Conservation (phyloP, 2,113 vertebrate genomes). For the Aegotheles bennettii region DNA sequence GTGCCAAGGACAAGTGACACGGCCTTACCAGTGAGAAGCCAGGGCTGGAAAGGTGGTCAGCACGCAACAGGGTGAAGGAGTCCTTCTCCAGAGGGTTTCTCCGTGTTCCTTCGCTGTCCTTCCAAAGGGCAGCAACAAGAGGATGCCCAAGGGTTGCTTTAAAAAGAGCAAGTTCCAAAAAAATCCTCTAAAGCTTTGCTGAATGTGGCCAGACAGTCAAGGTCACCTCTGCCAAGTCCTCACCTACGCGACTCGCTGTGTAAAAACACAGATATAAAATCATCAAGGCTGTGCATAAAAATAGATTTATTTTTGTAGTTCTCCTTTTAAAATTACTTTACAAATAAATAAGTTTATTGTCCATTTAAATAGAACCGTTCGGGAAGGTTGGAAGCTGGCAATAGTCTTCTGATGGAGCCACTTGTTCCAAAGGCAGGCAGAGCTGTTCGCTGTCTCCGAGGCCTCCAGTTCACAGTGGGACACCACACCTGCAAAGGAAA, state of each 20-base stretch:
- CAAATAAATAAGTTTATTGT: slow-evolving; percentile 34
- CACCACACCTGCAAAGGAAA: background rate
- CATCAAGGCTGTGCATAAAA: background rate
- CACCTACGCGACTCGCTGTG: accelerated
- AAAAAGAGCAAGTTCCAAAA: background rate
- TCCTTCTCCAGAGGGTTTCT: accelerated
- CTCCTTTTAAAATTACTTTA: slow-evolving; percentile 30
- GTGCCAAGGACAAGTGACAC: background rate
- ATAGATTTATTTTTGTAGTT: background rate
- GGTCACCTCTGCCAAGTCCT: background rate
- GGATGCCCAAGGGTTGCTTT: background rate
- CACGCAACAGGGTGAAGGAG: background rate
- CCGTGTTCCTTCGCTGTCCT: accelerated
- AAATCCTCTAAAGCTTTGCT: accelerated
- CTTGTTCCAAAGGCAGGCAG: background rate
- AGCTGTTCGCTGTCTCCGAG: accelerated
- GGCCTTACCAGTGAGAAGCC: background rate
- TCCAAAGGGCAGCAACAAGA: background rate
- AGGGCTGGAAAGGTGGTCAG: background rate
- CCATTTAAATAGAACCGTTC: background rate
- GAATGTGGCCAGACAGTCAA: accelerated
- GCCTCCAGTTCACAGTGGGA: background rate
- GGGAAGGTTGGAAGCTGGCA: background rate
- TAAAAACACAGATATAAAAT: background rate
- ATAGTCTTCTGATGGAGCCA: accelerated